These are phyloP conservation scores for Neodon shergylaensis DNA, from an alignment of 2,113 vertebrate genomes.

Conservation along the genomic window DNA sequence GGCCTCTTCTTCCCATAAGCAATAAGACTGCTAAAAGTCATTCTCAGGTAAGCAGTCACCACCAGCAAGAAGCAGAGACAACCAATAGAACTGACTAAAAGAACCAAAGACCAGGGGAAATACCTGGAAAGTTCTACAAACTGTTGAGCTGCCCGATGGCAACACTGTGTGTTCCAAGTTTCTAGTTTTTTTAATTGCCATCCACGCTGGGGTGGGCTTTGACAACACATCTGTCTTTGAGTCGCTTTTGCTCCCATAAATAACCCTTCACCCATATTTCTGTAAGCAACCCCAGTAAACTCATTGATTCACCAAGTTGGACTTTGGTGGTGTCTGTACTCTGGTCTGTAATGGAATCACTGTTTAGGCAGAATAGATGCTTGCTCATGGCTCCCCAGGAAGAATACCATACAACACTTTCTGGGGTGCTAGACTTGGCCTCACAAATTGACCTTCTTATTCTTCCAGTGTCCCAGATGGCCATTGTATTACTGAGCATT, in stretches of 20 bases:
- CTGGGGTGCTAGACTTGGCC: neutral
- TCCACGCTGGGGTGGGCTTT: neutral
- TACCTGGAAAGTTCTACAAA: neutral
- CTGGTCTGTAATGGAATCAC: neutral
- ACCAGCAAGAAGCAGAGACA: neutral
- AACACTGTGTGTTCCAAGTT: neutral
- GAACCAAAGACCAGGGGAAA: neutral
- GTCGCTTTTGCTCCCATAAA: neutral
- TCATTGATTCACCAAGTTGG: neutral
- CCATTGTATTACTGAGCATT: neutral
- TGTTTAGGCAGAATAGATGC: neutral
- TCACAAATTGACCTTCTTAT: neutral
- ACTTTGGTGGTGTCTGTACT: neutral
- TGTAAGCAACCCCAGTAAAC: neutral
- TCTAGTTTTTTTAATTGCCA: neutral
- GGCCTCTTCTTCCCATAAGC: neutral
- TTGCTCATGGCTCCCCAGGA: neutral
- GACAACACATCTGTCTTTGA: neutral
- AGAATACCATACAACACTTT: neutral
- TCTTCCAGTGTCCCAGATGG: neutral
- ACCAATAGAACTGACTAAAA: neutral
- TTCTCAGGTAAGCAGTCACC: neutral
- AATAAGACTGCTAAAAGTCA: neutral
- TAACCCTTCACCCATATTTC: neutral
- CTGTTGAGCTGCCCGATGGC: neutral